phyloP scores from a whole-genome alignment of 2,888 invertebrate species.

The Chymomyza caudatula region DNA sequence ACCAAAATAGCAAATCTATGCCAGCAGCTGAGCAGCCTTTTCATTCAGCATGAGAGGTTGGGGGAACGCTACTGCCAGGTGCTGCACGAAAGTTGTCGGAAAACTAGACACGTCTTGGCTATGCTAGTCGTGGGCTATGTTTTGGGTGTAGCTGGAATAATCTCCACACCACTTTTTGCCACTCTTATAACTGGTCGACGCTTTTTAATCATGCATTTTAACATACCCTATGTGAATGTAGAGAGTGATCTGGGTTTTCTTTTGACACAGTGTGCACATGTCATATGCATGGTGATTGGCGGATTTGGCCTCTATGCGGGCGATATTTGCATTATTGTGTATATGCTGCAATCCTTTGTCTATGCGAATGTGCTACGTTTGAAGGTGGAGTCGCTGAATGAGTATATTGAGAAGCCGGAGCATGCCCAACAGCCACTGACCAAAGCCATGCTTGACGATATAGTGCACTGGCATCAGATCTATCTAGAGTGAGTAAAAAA shows the following conservation, averaged over 20 bases:
- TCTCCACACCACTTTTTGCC: slow-evolving; percentile 13
- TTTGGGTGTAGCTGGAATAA: slow-evolving; percentile 9
- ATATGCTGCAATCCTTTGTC: slow-evolving; percentile 37
- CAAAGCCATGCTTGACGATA: slow-evolving; percentile 29
- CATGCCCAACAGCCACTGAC: background rate
- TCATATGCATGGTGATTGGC: slow-evolving; percentile 24
- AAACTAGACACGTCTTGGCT: slow-evolving; percentile 9
- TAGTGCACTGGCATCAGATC: slow-evolving; percentile 47
- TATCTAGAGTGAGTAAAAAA: slow-evolving; percentile 31
- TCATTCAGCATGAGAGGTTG: slow-evolving; percentile 29
- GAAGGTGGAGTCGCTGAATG: slow-evolving; percentile 48
- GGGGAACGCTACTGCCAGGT: slow-evolving; percentile 25
- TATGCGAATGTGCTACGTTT: slow-evolving; percentile 47
- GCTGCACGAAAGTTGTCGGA: slow-evolving; percentile 19
- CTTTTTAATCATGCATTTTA: slow-evolving; percentile 46
- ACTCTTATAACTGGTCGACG: slow-evolving; percentile 16
- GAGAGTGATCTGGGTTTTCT: slow-evolving; percentile 37
- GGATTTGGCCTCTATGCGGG: slow-evolving; percentile 52
- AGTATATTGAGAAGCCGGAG: background rate
- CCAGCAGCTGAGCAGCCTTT: slow-evolving; percentile 23
- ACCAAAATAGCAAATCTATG: slow-evolving; percentile 18
- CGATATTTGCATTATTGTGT: slow-evolving; percentile 44
- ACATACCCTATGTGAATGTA: slow-evolving; percentile 48
- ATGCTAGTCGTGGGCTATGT: slow-evolving; percentile 20
- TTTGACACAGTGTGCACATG: slow-evolving; percentile 37